Evolutionary conservation across 2,888 invertebrate species (phyloP), one percentile per base, ranked within the genome.

Genomic region (Oscheius onirici): DNA sequence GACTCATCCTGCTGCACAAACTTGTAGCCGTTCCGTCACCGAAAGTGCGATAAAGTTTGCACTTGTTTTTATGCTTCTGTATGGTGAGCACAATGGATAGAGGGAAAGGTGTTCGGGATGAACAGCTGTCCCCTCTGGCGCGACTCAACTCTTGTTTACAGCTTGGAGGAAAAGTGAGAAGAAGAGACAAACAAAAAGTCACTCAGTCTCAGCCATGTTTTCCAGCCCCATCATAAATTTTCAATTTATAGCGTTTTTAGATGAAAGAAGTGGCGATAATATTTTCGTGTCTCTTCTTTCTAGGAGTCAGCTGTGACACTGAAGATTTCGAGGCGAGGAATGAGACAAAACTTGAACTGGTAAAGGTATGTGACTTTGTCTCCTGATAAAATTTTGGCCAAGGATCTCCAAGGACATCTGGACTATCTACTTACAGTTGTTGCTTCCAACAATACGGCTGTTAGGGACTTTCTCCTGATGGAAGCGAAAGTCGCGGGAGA

Each of bases 361-460:
- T 26, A 11, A 55, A 55, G 55, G 55, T 28, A 55, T 5, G 8
- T 46, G 11, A 17, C 0, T 15, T 46, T 46, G 5, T 24, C 3
- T 52, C 22, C 13, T 52, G 13, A 22, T 5, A 52, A 52, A 52
- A 20, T 0, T 22, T 58, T 41, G n/a, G n/a, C n/a, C 40, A 17
- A 58, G 58, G 58, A 58, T 20, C 58, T 58, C n/a, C 24, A 40
- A 22, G 58, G 40, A 17, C 58, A 58, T 58, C n/a, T 58, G 20
- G 40, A 40, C 41, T 58, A 58, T 43, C n/a, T 58, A 8, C 41
- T 41, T 20, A 58, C 58, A n/a, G 11, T 41, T 1, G 20, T 58
- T 34, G 41, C 58, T 5, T 20, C 13, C 1, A 24, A 58, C 41
- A 8, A 17, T 10, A 17, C 41, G 6, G 8, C 22, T 20, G 58